Percentiles rank a stretch among this genome's conserved stretches.
Evolutionary conservation across 2,113 vertebrate genomes (phyloP).

Genomic region (Trinectes maculatus): DNA sequence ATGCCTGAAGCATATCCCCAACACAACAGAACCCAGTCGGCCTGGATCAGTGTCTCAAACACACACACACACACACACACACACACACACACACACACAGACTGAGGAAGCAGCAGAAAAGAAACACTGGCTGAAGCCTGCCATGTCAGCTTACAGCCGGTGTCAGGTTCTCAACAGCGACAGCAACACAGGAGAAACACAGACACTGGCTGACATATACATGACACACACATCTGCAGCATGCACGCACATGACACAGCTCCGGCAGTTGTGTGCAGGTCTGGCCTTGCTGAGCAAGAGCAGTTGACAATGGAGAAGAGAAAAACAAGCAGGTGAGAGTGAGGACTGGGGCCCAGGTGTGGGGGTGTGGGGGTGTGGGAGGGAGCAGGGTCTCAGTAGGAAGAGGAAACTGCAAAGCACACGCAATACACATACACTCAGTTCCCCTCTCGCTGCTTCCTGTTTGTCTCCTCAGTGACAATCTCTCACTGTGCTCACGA

Average conservation of each 20-base stretch:
- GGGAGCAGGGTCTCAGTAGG: conserved; percentile 21
- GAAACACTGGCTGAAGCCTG: conserved; percentile 55
- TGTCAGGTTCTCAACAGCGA: conserved; percentile 48
- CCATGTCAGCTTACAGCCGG: conserved; percentile 22
- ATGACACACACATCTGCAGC: not conserved
- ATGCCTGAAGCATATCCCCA: not conserved
- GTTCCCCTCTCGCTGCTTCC: conserved; percentile 48
- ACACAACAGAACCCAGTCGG: not conserved
- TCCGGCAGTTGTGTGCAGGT: conserved; percentile 20
- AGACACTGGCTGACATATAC: not conserved
- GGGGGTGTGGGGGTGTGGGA: conserved; percentile 4
- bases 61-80: not conserved
- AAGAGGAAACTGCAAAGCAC: conserved; percentile 28
- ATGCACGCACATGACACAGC: not conserved
- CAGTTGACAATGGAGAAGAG: conserved; percentile 58
- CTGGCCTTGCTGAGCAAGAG: not conserved
- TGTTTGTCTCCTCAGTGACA: conserved; percentile 49
- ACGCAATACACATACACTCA: conserved; percentile 17
- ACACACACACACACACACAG: conserved; percentile 9
- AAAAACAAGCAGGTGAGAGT: conserved; percentile 52
- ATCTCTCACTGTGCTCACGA: not conserved
- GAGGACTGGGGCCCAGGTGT: not conserved
- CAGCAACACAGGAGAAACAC: conserved; percentile 38
- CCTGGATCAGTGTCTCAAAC: not conserved
- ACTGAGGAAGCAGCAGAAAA: conserved; percentile 23